Evolutionary conservation across 2,113 vertebrate genomes (phyloP), one percentile per base, ranked within the genome.

Genomic region (Corynorhinus townsendii): DNA sequence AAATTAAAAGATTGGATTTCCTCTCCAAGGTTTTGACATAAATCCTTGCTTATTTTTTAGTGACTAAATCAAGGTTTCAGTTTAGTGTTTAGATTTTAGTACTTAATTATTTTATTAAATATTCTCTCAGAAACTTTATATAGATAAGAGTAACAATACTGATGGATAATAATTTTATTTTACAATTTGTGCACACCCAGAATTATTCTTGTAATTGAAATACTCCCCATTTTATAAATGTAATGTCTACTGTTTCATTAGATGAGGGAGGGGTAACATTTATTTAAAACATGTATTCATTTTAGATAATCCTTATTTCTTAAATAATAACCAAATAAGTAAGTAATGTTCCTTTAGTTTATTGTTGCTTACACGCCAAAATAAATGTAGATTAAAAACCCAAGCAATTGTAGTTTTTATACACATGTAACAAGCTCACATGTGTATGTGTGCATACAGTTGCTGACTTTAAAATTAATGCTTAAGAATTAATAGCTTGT

Each of bases 201-300:
- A 85, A 97, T 93, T 96, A 79, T 86, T 95, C 30, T 95, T 87
- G 6, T 84, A 81, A 84, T 59, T 89, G 71, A 86, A 79, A 85
- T 86, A 89, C 6, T 88, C 28, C 49, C 12, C 75, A 90, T 91
- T 96, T 96, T 91, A 71, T 43, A 96, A 95, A 86, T 94, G 3
- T 47, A 71, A 19, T 43, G 2, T 85, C 38, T 33, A 82, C n/a
- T 82, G 8, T 88, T 94, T 54, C 54, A 15, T 91, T 84, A 40
- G 33, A 52, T 73, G 38, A 69, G 28, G 8, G 47, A 33, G 33
- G n/a, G 30, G 11, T 84, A 62, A 76, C 14, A 6, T 92, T 82
- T 90, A 84, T 80, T 96, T 97, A 92, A 94, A 77, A 72, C 35
- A 86, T 72, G 64, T 84, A 47, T 38, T 79, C 92, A 26, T 91